Evolutionary conservation across 2,113 vertebrate genomes (phyloP).

Genomic region (Opisthocomus hoazin): DNA sequence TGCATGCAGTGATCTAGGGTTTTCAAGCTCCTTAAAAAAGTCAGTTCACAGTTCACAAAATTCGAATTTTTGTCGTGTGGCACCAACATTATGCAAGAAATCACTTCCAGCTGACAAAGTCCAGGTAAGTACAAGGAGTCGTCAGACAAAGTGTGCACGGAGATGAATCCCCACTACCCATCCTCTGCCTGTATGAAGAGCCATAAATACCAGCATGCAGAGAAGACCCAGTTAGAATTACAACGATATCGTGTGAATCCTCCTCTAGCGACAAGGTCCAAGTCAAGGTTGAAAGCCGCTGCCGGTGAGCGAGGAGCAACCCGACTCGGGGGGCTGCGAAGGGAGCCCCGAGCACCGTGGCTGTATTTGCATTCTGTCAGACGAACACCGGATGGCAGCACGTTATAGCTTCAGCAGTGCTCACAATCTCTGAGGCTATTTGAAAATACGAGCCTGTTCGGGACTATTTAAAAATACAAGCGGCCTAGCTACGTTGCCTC

Average conservation of each 20-base stretch:
- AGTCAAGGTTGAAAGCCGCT: too few relatives aligned
- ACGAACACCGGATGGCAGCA: conserved; percentile 76
- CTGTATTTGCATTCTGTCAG: conserved; percentile 63
- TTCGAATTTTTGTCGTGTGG: fast-evolving
- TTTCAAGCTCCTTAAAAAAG: neutral
- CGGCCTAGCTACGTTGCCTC: neutral
- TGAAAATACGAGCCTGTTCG: fast-evolving
- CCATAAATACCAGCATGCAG: neutral
- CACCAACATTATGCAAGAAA: neutral
- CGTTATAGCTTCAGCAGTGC: conserved; percentile 52
- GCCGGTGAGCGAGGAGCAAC: neutral
- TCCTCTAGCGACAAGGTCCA: fast-evolving
- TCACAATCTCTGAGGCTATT: neutral
- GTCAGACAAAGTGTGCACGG: fast-evolving
- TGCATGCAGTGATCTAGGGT: neutral
- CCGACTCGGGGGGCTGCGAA: neutral
- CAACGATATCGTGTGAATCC: neutral
- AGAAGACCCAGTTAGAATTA: neutral
- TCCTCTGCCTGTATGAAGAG: neutral
- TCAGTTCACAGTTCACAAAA: neutral
- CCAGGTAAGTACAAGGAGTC: too few relatives aligned
- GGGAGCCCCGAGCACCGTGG: neutral
- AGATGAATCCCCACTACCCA: neutral
- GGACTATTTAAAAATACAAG: neutral
- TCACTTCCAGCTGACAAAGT: neutral